Evolutionary conservation across 2,888 invertebrate genomes (phyloP), one percentile per base, ranked within the genome.

Genomic region (Volucella zonaria): DNA sequence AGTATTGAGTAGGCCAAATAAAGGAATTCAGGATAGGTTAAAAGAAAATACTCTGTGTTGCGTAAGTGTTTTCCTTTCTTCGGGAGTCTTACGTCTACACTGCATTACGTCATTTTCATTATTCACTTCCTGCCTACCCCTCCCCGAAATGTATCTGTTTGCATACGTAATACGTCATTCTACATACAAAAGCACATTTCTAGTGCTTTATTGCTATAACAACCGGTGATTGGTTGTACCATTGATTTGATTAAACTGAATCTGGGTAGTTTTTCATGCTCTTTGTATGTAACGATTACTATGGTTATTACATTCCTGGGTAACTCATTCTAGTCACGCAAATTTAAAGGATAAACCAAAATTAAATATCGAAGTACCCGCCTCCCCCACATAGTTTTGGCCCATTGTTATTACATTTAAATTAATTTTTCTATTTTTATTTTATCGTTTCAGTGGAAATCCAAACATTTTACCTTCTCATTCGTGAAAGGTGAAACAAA

Each of bases 401-500:
- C 6, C 6, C 31, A 6, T 6, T 31, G 0, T 23, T 23, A 66
- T 51, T 42, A 23, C 51, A 59, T 61, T 47, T 45, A 62, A 11
- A 45, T 73, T 9, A 14, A 51, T 18, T 64, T 23, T 43, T 51
- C 51, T 59, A 66, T 47, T 70, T 18, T 62, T 15, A 14, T 49
- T 82, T 31, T 74, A 11, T 78, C 67, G 18, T 83, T 83, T 70
- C 80, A 83, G 83, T 67, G 51, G 64, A 54, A 64, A 58, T 64
- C 49, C 38, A 67, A 79, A 51, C 4, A 75, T 45, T 80, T 80
- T 80, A 59, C 83, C 83, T 71, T 83, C 80, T 83, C 83, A 71
- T 83, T 70, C 70, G 83, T 80, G 83, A 80, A 80, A 80, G 70
- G 83, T 56, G 75, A 76, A 83, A 80, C 71, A 54, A 45, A 31